A percentile compares a stretch with the other conserved stretches of the same genome.
Conservation (phyloP, 2,113 vertebrate species). For the Cyprinodon variegatus region DNA sequence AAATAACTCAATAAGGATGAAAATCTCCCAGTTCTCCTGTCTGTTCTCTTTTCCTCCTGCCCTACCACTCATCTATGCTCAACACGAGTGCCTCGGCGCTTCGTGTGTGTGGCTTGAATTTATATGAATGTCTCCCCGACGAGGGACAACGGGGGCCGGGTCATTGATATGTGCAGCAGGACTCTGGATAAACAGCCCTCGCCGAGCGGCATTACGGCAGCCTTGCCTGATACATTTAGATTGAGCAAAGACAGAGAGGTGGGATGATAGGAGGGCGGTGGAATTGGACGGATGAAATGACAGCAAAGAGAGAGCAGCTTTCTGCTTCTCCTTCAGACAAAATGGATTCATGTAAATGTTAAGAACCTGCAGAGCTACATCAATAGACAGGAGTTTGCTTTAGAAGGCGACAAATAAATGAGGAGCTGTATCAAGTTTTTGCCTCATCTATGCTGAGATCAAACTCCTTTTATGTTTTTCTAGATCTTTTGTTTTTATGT, state of each 20-base stretch:
- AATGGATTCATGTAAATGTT: conserved; percentile 50
- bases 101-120: conserved; percentile 83
- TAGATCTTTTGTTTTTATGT: not conserved
- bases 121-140: conserved; percentile 76
- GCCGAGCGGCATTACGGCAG: conserved; percentile 71
- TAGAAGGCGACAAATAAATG: conserved; percentile 19
- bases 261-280: conserved; percentile 28
- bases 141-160: conserved; percentile 66
- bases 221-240: conserved; percentile 80
- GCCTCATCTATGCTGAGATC: conserved; percentile 24
- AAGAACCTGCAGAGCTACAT: conserved; percentile 23
- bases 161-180: conserved; percentile 84
- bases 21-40: conserved; percentile 55
- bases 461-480: conserved; percentile 27
- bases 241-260: conserved; percentile 61
- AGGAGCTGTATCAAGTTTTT: not conserved
- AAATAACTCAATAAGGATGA: conserved; percentile 66
- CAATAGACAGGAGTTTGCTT: not conserved
- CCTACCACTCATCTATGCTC: conserved; percentile 78
- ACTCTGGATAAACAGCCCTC: conserved; percentile 81
- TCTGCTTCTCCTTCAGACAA: conserved; percentile 37
- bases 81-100: conserved; percentile 75
- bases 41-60: conserved; percentile 46
- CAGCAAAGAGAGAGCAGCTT: conserved; percentile 40
- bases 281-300: conserved; percentile 69